Conservation (phyloP, 2,113 vertebrate species). For the Zosterops hypoxanthus region DNA sequence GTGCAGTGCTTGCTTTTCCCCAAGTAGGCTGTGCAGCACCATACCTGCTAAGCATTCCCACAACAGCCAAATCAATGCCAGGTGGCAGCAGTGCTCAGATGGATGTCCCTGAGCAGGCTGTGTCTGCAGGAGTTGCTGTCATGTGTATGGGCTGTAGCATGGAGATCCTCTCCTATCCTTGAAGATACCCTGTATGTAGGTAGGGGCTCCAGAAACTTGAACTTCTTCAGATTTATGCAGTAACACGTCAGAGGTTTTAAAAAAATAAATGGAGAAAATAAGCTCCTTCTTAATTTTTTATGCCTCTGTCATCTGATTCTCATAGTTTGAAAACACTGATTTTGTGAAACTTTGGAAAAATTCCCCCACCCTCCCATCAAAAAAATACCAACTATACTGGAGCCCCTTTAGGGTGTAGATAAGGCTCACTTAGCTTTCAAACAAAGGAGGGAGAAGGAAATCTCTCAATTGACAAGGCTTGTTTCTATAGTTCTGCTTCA, state of each 20-base stretch:
- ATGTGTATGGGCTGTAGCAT: rapidly evolving
- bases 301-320: neutral
- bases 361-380: neutral
- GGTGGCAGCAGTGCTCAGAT: rapidly evolving
- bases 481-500: neutral
- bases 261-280: neutral
- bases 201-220: neutral
- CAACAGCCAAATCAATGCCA: rapidly evolving
- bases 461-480: neutral
- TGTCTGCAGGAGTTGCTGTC: neutral
- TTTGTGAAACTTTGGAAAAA: neutral
- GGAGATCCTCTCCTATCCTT: neutral
- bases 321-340: neutral
- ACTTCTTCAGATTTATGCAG: neutral
- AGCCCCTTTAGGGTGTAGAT: neutral
- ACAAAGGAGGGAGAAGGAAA: neutral
- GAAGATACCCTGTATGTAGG: no score
- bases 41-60: rapidly evolving
- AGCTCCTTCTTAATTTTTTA: neutral
- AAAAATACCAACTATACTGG: rapidly evolving
- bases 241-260: neutral
- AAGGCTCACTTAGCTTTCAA: neutral
- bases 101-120: neutral
- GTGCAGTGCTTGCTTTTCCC: neutral
- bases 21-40: neutral